These are phyloP conservation scores for Elegia similella DNA, from an alignment of 2,888 invertebrate species.

Conservation along the genomic window DNA sequence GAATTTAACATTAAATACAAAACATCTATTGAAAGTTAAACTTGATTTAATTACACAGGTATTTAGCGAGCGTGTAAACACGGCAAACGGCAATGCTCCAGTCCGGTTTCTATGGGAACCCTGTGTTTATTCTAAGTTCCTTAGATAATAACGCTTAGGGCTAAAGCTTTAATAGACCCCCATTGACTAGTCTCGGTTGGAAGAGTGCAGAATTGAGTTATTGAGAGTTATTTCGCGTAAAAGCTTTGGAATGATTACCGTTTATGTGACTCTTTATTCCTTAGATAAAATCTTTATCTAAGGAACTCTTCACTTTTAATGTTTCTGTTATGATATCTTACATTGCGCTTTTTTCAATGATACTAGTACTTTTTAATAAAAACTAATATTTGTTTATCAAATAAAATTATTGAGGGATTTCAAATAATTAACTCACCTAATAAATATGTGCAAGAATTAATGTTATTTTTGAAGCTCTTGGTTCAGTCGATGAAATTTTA, in stretches of 20 bases:
- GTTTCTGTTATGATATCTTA: too few species aligned
- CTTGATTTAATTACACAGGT: not conserved
- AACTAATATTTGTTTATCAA: too few species aligned
- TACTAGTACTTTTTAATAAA: too few species aligned
- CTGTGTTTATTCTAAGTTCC: not conserved
- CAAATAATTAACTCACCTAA: too few species aligned
- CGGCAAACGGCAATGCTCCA: not conserved
- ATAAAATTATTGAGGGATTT: too few species aligned
- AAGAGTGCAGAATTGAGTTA: not conserved
- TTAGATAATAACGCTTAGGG: not conserved
- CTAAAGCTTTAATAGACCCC: not conserved
- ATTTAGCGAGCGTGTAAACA: not conserved
- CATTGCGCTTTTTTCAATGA: too few species aligned
- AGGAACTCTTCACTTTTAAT: too few species aligned
- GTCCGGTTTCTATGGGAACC: constrained; percentile 2
- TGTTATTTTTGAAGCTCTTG: too few species aligned
- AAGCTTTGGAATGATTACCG: not conserved
- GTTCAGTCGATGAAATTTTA: too few species aligned
- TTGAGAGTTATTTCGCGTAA: not conserved
- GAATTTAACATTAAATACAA: not conserved
- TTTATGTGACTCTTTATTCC: too few species aligned
- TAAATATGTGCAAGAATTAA: too few species aligned
- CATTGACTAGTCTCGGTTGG: not conserved
- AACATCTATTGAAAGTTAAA: not conserved
- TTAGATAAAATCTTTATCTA: too few species aligned